phyloP scores from a whole-genome alignment of 2,113 vertebrate genomes.

The Labeo catla region DNA sequence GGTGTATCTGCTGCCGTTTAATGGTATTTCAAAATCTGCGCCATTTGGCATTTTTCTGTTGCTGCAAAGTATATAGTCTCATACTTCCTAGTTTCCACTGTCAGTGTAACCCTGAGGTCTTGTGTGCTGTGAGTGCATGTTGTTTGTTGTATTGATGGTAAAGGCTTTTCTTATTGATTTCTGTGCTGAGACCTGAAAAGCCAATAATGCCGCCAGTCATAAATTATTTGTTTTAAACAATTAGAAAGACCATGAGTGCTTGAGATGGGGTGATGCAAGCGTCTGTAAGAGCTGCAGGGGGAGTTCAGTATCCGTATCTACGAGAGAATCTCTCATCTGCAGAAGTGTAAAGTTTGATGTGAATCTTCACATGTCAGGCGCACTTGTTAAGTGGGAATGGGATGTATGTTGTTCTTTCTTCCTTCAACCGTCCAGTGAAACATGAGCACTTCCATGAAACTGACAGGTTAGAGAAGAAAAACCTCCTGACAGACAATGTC shows the following conservation, averaged over 20 bases:
- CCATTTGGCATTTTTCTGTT: neutral
- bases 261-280: conserved; percentile 24
- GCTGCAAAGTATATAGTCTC: neutral
- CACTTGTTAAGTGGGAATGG: neutral
- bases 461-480: neutral
- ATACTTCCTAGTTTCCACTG: neutral
- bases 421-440: neutral
- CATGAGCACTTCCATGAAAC: neutral
- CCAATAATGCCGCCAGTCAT: conserved; percentile 45
- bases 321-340: neutral
- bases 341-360: neutral
- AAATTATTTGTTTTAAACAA: conserved; percentile 56
- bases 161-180: conserved; percentile 53
- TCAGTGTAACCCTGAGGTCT: neutral
- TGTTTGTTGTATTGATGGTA: conserved; percentile 39
- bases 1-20: neutral
- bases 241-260: conserved; percentile 45
- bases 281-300: neutral
- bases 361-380: neutral
- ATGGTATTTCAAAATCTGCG: neutral
- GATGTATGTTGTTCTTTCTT: neutral
- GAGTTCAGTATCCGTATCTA: conserved; percentile 6
- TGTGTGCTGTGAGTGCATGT: neutral
- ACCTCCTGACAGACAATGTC: neutral
- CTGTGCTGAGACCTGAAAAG: conserved; percentile 37